Evolutionary conservation across 2,797 vertebrate genomes (phyloP).

Genomic region (Lerista edwardsae): DNA sequence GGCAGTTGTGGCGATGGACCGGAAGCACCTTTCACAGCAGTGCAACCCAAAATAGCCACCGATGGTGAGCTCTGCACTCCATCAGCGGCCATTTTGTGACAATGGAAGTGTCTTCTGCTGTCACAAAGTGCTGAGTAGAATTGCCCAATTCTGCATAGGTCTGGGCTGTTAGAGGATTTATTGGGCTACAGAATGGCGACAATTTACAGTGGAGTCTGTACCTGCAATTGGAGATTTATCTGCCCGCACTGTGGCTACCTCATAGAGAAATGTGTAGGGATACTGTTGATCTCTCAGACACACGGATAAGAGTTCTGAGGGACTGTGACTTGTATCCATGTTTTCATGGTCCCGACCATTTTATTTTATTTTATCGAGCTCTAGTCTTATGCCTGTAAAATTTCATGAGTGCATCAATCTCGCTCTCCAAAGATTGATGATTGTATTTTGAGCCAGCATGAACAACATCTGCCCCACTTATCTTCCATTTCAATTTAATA

Average conservation of each 20-base stretch:
- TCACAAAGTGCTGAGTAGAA: too few species aligned
- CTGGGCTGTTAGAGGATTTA: background rate
- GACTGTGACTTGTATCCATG: background rate
- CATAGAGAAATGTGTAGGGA: background rate
- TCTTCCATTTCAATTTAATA: slow-evolving; percentile 72
- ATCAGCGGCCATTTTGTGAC: too few species aligned
- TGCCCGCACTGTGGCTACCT: background rate
- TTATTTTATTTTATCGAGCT: slow-evolving; percentile 15
- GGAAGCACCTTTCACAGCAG: too few species aligned
- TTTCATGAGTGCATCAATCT: background rate
- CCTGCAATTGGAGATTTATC: background rate
- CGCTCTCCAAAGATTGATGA: slow-evolving; percentile 28
- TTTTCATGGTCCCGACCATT: slow-evolving; percentile 2
- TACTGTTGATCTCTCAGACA: background rate
- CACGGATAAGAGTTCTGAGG: slow-evolving; percentile 1
- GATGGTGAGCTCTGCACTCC: too few species aligned
- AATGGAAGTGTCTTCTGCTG: too few species aligned
- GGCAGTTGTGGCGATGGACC: too few species aligned
- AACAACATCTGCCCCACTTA: slow-evolving; percentile 66
- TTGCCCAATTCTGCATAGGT: too few species aligned
- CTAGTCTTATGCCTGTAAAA: background rate
- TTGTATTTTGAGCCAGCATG: slow-evolving; percentile 45
- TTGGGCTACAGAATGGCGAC: background rate
- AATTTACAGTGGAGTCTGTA: background rate
- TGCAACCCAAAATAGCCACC: too few species aligned